Percentiles rank a stretch among this genome's conserved stretches.
These are phyloP conservation scores for Chiloscyllium plagiosum DNA, from an alignment of 2,113 vertebrate genomes.

Conservation along the genomic window DNA sequence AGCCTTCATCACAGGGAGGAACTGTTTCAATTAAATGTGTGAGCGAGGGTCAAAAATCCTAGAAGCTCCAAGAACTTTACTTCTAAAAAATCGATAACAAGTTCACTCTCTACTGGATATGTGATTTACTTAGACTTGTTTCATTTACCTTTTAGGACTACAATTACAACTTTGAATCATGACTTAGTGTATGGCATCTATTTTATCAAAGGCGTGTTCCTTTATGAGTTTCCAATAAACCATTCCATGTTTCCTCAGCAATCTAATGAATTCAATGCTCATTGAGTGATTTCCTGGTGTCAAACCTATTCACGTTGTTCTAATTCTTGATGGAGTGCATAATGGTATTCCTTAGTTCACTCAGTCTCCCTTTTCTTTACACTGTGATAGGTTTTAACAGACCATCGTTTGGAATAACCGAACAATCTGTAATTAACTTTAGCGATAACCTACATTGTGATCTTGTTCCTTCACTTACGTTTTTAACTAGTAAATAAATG, in stretches of 20 bases:
- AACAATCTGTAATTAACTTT: background rate
- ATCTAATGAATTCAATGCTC: background rate
- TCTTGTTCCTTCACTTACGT: background rate
- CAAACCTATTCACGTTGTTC: background rate
- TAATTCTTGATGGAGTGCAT: no score
- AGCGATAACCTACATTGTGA: background rate
- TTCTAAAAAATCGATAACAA: no score
- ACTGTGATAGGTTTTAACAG: background rate
- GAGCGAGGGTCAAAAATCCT: no score
- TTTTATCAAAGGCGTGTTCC: background rate
- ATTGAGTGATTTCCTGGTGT: background rate
- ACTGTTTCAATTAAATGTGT: no score
- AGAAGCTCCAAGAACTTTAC: no score
- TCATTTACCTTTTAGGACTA: no score
- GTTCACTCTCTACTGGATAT: no score
- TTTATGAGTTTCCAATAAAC: background rate
- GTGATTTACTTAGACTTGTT: no score
- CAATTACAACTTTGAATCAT: no score
- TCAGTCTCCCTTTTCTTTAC: background rate
- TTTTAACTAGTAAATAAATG: background rate
- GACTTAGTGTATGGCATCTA: no score
- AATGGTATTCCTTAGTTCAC: background rate
- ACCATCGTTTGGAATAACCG: background rate
- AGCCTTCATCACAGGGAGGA: no score
- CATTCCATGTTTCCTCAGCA: background rate